Percentiles rank a stretch among this genome's conserved stretches.
Evolutionary conservation across 2,888 invertebrate species (phyloP).

Genomic region (Hedya salicella): DNA sequence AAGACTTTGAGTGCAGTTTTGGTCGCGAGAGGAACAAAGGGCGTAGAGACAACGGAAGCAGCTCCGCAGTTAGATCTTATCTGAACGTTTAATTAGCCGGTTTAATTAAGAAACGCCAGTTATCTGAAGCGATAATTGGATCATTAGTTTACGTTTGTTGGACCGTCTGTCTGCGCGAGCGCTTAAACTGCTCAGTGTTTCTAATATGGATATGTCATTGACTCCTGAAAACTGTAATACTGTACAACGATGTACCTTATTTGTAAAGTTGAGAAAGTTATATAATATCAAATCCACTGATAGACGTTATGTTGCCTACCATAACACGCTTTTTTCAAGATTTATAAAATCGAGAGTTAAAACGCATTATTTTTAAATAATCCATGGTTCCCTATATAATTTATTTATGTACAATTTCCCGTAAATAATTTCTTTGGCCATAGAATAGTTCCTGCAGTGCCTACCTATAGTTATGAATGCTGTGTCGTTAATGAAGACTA

Average conservation of each 20-base stretch:
- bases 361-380: too few relatives aligned
- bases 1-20: constrained; percentile 45
- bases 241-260: background rate
- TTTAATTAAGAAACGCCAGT: constrained; percentile 75
- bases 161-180: constrained; percentile 47
- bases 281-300: too few relatives aligned
- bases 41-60: constrained; percentile 71
- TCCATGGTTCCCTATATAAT: too few relatives aligned
- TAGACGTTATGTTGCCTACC: too few relatives aligned
- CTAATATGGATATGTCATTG: background rate
- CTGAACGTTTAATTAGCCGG: constrained; percentile 68
- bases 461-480: too few relatives aligned
- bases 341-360: too few relatives aligned
- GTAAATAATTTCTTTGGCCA: too few relatives aligned
- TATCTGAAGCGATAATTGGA: constrained; percentile 74
- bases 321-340: too few relatives aligned
- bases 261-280: too few relatives aligned
- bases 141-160: constrained; percentile 64
- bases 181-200: constrained; percentile 11
- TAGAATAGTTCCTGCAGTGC: too few relatives aligned
- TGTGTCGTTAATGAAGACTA: too few relatives aligned
- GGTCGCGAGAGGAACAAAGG: constrained; percentile 50
- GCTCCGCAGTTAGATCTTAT: constrained; percentile 54
- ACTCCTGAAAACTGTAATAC: constrained; percentile 1
- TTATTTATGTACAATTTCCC: too few relatives aligned